Conservation (phyloP, 2,888 invertebrate species). For the Meteorus colon region DNA sequence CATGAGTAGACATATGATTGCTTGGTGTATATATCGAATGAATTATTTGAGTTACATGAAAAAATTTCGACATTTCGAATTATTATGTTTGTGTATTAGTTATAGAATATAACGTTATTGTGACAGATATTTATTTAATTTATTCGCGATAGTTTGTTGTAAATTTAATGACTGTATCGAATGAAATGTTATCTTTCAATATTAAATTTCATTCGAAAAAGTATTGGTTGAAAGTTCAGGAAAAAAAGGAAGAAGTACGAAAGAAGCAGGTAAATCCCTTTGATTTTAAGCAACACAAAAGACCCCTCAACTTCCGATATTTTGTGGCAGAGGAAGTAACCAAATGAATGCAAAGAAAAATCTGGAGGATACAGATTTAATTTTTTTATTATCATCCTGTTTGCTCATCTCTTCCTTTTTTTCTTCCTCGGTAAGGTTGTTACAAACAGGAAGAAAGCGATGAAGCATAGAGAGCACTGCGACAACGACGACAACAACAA, state of each 20-base stretch:
- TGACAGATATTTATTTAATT: no score
- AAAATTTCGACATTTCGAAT: neutral
- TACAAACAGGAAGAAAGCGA: conserved; percentile 8
- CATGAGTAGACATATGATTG: neutral
- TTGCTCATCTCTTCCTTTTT: neutral
- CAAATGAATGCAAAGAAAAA: conserved; percentile 5
- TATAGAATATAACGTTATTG: no score
- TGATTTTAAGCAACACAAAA: neutral
- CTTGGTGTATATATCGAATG: neutral
- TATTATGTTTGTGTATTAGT: no score
- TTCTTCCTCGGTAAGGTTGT: neutral
- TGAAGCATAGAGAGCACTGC: neutral
- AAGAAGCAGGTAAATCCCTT: neutral
- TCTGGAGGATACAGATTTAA: conserved; percentile 2
- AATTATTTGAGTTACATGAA: neutral
- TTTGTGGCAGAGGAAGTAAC: neutral
- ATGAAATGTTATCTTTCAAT: no score
- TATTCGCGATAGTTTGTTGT: neutral
- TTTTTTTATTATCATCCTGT: neutral
- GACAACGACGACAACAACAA: neutral
- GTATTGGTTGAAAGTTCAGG: no score
- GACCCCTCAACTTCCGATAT: conserved; percentile 7
- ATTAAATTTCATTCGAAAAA: no score
- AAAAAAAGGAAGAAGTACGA: neutral
- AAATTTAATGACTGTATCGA: neutral